Base-by-base conservation (phyloP, 2,113 vertebrate genomes). In the Dipodomys merriami region DNA sequence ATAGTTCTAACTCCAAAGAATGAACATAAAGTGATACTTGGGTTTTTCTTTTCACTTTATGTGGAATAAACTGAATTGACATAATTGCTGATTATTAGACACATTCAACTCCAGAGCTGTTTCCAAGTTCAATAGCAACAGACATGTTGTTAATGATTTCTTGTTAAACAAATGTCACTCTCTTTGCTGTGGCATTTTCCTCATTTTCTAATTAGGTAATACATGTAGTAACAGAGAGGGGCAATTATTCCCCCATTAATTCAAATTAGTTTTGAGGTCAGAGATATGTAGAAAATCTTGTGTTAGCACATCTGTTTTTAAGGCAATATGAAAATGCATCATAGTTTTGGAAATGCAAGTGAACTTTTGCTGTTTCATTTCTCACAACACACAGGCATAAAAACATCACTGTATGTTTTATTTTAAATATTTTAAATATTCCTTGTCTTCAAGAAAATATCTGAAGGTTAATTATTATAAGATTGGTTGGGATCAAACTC, bases 151-250 rank as follows among this genome's bases (percentile, higher is more conserved):
- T 96, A 95, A 49, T 84, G 60, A 91, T 83, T 96, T 93, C 94
- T 92, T 95, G 88, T 97, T 97, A 98, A 95, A 94, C 82, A 96
- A 96, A 96, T 95, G 79, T 91, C 93, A 93, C 64, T 96, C 57
- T 93, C 92, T 93, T 62, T 94, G 91, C 44, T 89, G 25, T 95
- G 93, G 74, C 93, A 96, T 97, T 97, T 96, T 74, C 12, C 72
- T 96, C 94, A 84, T 87, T 94, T 73, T 93, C 92, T 97, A 98
- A 98, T 98, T 97, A 97, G 84, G 77, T 93, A 91, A 96, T 95
- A 33, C 91, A 91, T 95, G 94, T 95, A 96, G 18, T 30, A 72
- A 92, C 49, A 82, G 76, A 94, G 83, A 94, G 23, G n/a, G 65
- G 46, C 69, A 96, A 96, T 97, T 97, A 96, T 95, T 0, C 0